Conservation (phyloP, 1,140 invertebrate species). For the Thaumetopoea pityocampa region DNA sequence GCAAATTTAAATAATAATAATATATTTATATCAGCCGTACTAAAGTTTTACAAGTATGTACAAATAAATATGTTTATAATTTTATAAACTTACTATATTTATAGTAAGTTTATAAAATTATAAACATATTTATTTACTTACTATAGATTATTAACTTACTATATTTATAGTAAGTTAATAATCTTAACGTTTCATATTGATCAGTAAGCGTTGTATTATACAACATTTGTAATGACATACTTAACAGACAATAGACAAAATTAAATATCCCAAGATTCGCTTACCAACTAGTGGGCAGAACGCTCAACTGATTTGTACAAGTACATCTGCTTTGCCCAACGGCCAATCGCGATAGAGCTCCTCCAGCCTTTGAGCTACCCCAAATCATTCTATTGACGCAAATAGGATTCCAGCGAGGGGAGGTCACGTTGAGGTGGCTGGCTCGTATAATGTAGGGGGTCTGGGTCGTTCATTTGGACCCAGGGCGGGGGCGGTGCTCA, state of each 20-base stretch:
- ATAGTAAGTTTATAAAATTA: no score
- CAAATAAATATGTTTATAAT: no score
- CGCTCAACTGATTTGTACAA: slow-evolving; percentile 59
- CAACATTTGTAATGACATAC: slow-evolving; percentile 33
- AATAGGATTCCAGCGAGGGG: slow-evolving; percentile 39
- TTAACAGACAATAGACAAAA: slow-evolving; percentile 36
- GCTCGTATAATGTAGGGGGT: slow-evolving; percentile 35
- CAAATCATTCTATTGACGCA: slow-evolving; percentile 12
- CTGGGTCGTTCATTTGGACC: slow-evolving; percentile 55
- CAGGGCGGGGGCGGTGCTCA: slow-evolving; percentile 61
- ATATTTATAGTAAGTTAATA: no score
- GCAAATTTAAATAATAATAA: no score
- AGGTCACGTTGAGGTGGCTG: slow-evolving; percentile 47
- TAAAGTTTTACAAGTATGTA: no score
- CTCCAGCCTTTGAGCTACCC: slow-evolving; percentile 21
- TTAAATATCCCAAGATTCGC: slow-evolving; percentile 48
- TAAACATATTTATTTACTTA: no score
- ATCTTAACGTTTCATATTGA: slow-evolving; percentile 12
- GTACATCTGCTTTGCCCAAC: slow-evolving; percentile 45
- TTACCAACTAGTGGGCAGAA: slow-evolving; percentile 62
- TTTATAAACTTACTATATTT: no score
- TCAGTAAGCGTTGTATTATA: slow-evolving; percentile 8
- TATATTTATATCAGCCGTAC: no score
- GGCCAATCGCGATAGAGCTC: slow-evolving; percentile 35
- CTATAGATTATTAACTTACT: no score